These are phyloP conservation scores for Melangyna quadrimaculata DNA, from an alignment of 2,888 invertebrate genomes.

Conservation along the genomic window DNA sequence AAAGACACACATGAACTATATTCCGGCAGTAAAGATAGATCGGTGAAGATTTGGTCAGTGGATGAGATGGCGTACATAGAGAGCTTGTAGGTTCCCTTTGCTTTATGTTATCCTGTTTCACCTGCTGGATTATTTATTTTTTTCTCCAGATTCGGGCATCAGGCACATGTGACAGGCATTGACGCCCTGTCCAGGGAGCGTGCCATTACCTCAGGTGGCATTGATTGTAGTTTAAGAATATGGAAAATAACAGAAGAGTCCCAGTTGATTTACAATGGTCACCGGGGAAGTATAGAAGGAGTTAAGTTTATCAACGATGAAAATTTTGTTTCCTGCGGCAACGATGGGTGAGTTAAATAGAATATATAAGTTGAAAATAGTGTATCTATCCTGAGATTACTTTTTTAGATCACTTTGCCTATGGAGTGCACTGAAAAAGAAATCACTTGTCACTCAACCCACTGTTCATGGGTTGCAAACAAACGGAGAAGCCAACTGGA, in stretches of 20 bases:
- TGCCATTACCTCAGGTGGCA: slow-evolving; percentile 93
- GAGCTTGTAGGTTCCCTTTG: slow-evolving; percentile 84
- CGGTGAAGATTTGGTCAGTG: slow-evolving; percentile 96
- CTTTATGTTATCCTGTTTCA: too few species aligned
- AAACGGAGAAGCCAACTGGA: slow-evolving; percentile 91
- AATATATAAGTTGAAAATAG: background rate
- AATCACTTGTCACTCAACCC: slow-evolving; percentile 87
- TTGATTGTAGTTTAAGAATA: slow-evolving; percentile 92
- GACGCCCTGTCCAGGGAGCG: slow-evolving; percentile 93
- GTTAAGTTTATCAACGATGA: slow-evolving; percentile 96
- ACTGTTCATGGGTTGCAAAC: slow-evolving; percentile 88
- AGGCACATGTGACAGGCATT: slow-evolving; percentile 91
- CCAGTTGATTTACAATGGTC: slow-evolving; percentile 95
- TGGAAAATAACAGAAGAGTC: slow-evolving; percentile 99
- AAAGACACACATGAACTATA: slow-evolving; percentile 92
- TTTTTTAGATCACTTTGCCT: slow-evolving; percentile 85
- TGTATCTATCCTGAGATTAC: background rate
- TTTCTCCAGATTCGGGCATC: slow-evolving; percentile 88
- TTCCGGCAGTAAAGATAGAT: slow-evolving; percentile 88
- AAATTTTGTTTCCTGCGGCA: slow-evolving; percentile 94
- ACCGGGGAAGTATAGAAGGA: slow-evolving; percentile 91
- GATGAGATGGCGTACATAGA: slow-evolving; percentile 98
- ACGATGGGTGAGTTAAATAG: slow-evolving; percentile 87
- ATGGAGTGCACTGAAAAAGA: slow-evolving; percentile 93
- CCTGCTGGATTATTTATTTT: slow-evolving; percentile 11